Evolutionary conservation across 2,888 invertebrate genomes (phyloP).

Genomic region (Torymus aiolomorphi): DNA sequence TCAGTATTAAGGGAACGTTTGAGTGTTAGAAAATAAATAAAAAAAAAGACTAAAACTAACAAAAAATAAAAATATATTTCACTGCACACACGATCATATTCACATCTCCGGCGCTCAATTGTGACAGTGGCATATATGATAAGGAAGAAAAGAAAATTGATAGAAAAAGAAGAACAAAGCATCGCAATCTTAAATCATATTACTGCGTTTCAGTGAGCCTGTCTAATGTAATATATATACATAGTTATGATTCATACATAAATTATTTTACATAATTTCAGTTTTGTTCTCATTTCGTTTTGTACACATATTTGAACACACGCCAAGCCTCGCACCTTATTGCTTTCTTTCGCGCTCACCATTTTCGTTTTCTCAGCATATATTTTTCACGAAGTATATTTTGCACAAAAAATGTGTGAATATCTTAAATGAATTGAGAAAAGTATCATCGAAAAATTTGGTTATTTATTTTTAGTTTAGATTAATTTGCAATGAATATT

Average conservation of each 20-base stretch:
- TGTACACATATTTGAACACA: constrained; percentile 28
- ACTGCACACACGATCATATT: constrained; percentile 29
- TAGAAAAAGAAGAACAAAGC: constrained; percentile 43
- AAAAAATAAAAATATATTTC: constrained; percentile 36
- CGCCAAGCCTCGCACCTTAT: constrained; percentile 34
- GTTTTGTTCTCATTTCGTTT: constrained; percentile 62
- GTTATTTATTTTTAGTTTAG: neutral
- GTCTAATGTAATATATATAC: constrained; percentile 68
- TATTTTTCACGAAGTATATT: constrained; percentile 23
- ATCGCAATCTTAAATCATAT: constrained; percentile 49
- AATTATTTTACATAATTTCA: constrained; percentile 71
- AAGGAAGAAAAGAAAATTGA: neutral
- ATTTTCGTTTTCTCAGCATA: too few relatives aligned
- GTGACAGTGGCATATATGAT: constrained; percentile 10
- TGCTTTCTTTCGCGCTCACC: constrained; percentile 1
- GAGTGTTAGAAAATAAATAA: constrained; percentile 32
- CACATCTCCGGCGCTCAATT: neutral
- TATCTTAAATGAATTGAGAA: too few relatives aligned
- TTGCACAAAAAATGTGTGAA: constrained; percentile 7
- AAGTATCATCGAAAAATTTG: too few relatives aligned
- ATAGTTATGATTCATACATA: constrained; percentile 67
- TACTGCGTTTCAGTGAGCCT: constrained; percentile 60
- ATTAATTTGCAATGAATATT: neutral
- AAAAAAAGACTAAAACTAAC: constrained; percentile 37
- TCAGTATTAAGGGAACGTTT: constrained; percentile 55